Conservation (phyloP, 2,113 vertebrate species). For the Mastomys natalensis region DNA sequence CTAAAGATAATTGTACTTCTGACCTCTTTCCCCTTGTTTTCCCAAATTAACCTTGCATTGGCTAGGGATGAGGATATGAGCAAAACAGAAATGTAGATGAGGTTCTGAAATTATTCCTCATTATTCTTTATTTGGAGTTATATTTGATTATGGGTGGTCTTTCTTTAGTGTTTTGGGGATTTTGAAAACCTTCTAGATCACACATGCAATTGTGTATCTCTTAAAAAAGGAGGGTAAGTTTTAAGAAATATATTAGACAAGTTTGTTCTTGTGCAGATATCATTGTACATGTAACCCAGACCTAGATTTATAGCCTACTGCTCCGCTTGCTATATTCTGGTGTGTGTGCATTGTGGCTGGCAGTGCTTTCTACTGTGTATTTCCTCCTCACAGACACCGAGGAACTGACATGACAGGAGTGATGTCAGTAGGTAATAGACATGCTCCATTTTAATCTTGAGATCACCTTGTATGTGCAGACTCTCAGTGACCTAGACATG, state of each 20-base stretch:
- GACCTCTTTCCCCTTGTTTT: not conserved
- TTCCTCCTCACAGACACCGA: not conserved
- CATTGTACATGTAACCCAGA: not conserved
- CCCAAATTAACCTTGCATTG: not conserved
- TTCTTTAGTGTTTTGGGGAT: not conserved
- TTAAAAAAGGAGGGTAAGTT: not conserved
- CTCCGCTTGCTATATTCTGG: no score
- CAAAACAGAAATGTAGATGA: not conserved
- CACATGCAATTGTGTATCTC: not conserved
- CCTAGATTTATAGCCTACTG: not conserved
- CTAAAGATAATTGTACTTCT: not conserved
- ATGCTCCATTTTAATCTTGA: not conserved
- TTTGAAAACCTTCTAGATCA: not conserved
- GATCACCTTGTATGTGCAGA: not conserved
- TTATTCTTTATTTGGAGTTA: conserved; percentile 34
- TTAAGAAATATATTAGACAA: not conserved
- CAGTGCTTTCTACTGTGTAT: not conserved
- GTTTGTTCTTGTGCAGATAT: not conserved
- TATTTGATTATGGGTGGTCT: not conserved
- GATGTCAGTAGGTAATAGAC: not conserved
- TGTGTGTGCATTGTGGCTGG: not conserved
- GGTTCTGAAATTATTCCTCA: not conserved
- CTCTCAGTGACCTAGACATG: not conserved
- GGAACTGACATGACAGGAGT: not conserved
- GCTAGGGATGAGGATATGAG: not conserved